Evolutionary conservation across 2,888 invertebrate species (phyloP), one percentile per base, ranked within the genome.

Genomic region (Tachystola acroxantha): DNA sequence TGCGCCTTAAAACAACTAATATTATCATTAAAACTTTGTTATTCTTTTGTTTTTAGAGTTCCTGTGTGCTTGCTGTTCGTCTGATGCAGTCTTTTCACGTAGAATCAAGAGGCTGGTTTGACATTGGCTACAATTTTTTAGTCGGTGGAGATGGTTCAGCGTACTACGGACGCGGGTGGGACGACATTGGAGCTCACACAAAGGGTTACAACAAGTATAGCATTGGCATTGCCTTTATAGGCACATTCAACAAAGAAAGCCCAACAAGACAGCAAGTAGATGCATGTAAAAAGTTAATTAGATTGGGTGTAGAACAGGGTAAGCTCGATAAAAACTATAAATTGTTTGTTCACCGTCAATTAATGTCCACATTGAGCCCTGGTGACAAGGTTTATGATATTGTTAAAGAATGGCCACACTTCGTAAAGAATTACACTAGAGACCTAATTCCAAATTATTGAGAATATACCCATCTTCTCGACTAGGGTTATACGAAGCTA

Each of bases 121-220:
- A 94, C 58, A 93, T 94, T 13, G 91, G 86, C 0, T 95, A 93
- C 64, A 95, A 93, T 61, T 96, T 94, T 51, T 71, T 95, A 1
- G 89, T 95, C 1, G 95, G 94, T 0, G 94, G 94, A 3, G 94
- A 94, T 58, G 94, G 94, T 0, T 87, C 89, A 6, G 91, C 91
- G 0, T 94, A 94, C 63, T 89, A 88, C 46, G 94, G 93, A 0
- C 89, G 94, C 3, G 93, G 93, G 1, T 95, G 95, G 95, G 89
- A 91, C 46, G 69, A 73, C 40, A 79, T 90, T 28, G 95, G 94
- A 0, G 92, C 94, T 0, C 94, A 94, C 55, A 89, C 93, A 0
- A 86, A 87, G 27, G 87, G 90, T 28, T 93, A 89, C 59, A 94
- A 94, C 61, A 67, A 66, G 9, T 84, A 72, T 34, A 92, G 93